Conservation (phyloP, 35 echinoderm and acorn worm genomes). For the Heliocidaris erythrogramma region DNA sequence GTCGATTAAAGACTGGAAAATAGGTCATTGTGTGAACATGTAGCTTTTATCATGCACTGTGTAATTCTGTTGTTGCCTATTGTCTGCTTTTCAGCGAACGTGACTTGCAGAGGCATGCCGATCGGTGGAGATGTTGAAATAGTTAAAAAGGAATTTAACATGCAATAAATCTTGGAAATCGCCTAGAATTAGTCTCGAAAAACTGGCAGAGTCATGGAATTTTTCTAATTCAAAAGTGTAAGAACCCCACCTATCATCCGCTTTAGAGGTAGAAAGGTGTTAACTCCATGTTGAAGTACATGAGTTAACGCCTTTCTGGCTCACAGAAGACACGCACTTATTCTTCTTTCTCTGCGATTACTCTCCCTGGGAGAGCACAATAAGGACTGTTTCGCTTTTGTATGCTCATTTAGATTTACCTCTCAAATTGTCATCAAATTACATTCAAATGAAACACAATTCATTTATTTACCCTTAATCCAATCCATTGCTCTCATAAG, state of each 20-base stretch:
- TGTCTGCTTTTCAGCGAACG: no score
- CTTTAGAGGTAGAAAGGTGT: neutral
- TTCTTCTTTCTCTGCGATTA: neutral
- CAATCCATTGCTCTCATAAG: neutral
- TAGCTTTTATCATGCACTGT: no score
- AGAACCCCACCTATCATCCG: neutral
- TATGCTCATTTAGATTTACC: neutral
- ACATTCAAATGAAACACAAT: slow-evolving; percentile 11
- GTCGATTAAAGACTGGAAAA: no score
- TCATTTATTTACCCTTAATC: neutral
- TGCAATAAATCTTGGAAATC: neutral
- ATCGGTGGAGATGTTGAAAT: no score
- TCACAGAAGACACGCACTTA: neutral
- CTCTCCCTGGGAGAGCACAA: neutral
- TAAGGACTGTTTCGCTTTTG: neutral
- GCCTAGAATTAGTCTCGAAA: neutral
- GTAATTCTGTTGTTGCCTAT: no score
- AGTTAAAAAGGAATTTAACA: neutral
- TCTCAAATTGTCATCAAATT: neutral
- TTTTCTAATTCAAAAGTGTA: neutral
- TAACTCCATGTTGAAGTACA: neutral
- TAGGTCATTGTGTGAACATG: no score
- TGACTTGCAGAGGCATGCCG: no score
- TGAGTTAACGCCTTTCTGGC: neutral
- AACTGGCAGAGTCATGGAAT: neutral